phyloP scores from a whole-genome alignment of 2,113 vertebrate genomes.

The Recurvirostra avosetta region DNA sequence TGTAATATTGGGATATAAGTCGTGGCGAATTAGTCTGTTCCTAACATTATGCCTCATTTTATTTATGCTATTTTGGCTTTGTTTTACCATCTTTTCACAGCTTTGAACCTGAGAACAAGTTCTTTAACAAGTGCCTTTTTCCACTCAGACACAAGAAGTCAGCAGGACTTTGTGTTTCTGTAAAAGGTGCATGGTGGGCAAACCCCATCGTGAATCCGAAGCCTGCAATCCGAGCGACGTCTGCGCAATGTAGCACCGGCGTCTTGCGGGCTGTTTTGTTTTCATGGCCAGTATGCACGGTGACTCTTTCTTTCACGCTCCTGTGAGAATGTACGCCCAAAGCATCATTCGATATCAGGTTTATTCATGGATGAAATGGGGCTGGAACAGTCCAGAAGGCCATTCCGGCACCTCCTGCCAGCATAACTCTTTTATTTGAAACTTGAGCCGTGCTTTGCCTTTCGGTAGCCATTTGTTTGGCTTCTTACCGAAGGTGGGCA shows the following conservation, averaged over 20 bases:
- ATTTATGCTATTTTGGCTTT: background rate
- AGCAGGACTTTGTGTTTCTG: background rate
- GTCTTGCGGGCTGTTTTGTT: background rate
- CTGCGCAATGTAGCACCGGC: background rate
- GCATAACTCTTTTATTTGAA: background rate
- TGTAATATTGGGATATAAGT: background rate
- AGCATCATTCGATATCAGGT: background rate
- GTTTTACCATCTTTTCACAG: background rate
- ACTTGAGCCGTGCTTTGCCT: background rate
- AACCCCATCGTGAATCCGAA: background rate
- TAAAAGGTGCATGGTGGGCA: background rate
- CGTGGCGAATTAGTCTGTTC: background rate
- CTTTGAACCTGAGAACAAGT: background rate
- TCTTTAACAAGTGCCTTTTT: background rate
- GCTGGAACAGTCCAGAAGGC: background rate
- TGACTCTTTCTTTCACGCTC: background rate
- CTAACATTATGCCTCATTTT: background rate
- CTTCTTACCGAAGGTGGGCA: background rate
- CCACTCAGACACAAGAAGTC: background rate
- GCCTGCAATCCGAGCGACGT: background rate
- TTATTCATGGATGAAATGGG: background rate
- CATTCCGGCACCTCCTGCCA: background rate
- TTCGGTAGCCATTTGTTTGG: background rate
- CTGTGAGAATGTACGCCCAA: background rate
- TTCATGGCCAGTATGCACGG: background rate